Evolutionary conservation across 2,113 vertebrate species (phyloP), one percentile per base, ranked within the genome.

Genomic region (Cyanoderma ruficeps): DNA sequence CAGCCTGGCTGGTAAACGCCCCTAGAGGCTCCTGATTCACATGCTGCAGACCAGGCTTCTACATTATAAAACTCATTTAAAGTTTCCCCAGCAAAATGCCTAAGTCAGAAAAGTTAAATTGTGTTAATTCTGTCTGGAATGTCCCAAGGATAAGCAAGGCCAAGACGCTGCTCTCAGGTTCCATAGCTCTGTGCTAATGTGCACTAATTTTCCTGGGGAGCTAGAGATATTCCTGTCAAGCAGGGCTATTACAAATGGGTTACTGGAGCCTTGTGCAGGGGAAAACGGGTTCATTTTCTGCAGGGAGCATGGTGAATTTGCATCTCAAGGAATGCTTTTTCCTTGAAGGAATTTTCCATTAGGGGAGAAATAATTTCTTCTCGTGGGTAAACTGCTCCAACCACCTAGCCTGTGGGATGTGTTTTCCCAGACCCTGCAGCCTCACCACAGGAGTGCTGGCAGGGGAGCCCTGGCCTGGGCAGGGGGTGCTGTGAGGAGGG

Each of bases 251-350:
- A 88, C 79, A 78, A 60, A 68, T 24, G 71, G 82, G 93, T 92
- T 92, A 56, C 72, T 44, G 60, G 87, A 88, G 71, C 71, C 85
- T 60, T 24, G 79, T 68, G 52, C 60, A 31, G 22, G 68, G 60
- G n/a, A 83, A 94, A 95, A 89, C 15, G 35, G 46, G 68, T 78
- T 92, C 80, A 52, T 94, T 88, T 95, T 86, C 71, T 53, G 47
- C 3, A 1, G 59, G 87, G 64, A 70, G 22, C 60, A 35, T 6
- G 31, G 63, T 27, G 42, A 74, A 86, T 91, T 86, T 96, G 82
- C 79, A 88, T 88, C 68, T 90, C 70, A 88, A 63, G 80, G 39
- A 70, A 41, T 50, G 56, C 13, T 37, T 85, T 87, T 92, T 77
- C 47, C 85, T 93, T 39, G 64, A 74, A 92, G 92, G 85, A 94